Conservation (phyloP, 2,888 invertebrate genomes). For the Stratiomys singularior region DNA sequence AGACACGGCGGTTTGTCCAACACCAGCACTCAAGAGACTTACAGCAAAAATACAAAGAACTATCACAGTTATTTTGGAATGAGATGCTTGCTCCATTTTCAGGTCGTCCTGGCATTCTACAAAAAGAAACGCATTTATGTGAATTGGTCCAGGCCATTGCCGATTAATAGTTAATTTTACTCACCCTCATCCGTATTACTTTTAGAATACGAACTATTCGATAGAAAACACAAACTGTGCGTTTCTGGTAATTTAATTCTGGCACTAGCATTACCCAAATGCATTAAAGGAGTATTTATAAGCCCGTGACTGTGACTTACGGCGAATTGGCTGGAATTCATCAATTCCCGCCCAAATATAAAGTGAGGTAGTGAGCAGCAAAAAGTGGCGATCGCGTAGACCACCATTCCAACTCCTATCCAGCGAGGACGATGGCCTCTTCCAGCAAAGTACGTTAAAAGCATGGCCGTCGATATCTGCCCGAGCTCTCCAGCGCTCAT, state of each 20-base stretch:
- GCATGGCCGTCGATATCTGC: slow-evolving; percentile 88
- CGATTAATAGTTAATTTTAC: background rate
- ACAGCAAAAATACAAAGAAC: slow-evolving; percentile 89
- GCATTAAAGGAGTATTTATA: background rate
- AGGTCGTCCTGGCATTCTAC: slow-evolving; percentile 71
- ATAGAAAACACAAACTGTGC: slow-evolving; percentile 62
- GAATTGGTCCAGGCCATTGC: no score
- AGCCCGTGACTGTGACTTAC: background rate
- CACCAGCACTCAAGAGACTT: slow-evolving; percentile 87
- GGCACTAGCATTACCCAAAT: slow-evolving; percentile 16
- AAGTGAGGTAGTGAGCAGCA: slow-evolving; percentile 90
- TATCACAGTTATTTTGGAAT: slow-evolving; percentile 80
- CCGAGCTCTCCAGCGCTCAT: slow-evolving; percentile 93
- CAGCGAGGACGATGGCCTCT: slow-evolving; percentile 92
- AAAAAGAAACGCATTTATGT: slow-evolving; percentile 20
- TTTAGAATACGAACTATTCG: slow-evolving; percentile 43
- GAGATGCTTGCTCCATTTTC: slow-evolving; percentile 73
- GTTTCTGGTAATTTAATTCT: background rate
- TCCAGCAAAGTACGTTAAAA: slow-evolving; percentile 90
- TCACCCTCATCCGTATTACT: slow-evolving; percentile 49
- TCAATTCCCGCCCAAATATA: slow-evolving; percentile 80
- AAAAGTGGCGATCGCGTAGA: slow-evolving; percentile 86
- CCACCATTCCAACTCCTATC: slow-evolving; percentile 92
- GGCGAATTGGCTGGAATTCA: slow-evolving; percentile 58
- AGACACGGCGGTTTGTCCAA: slow-evolving; percentile 92